phyloP scores from a whole-genome alignment of 2,888 invertebrate species.

The Dioctria linearis region DNA sequence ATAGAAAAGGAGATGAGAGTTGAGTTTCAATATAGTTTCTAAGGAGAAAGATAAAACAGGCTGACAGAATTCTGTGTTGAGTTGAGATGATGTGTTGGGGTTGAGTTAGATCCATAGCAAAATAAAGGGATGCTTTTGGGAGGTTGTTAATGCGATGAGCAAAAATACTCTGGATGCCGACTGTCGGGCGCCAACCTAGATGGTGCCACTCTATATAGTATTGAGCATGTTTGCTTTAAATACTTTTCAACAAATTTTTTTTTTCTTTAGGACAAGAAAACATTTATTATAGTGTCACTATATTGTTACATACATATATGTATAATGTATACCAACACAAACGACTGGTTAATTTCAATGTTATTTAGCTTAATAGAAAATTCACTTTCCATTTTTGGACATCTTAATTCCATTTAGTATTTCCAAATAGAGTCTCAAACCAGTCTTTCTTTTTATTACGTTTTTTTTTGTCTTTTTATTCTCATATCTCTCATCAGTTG shows the following conservation, averaged over 20 bases:
- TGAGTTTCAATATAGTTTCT: neutral
- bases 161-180: conserved; percentile 72
- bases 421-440: conserved; percentile 19
- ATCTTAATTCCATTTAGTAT: conserved; percentile 4
- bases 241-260: neutral
- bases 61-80: conserved; percentile 12
- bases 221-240: neutral
- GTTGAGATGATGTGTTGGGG: neutral
- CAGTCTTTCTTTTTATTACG: conserved; percentile 13
- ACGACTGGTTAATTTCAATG: conserved; percentile 3
- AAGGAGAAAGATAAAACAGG: neutral
- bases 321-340: no score
- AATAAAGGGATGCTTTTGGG: conserved; percentile 43
- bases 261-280: conserved; percentile 1
- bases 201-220: conserved; percentile 20
- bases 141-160: conserved; percentile 27
- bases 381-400: conserved; percentile 41
- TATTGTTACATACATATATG: neutral
- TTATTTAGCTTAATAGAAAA: neutral
- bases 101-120: conserved; percentile 1
- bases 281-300: neutral
- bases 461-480: no score
- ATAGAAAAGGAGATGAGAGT: conserved; percentile 8
- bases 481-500: neutral
- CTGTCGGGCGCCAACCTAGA: conserved; percentile 73